Evolutionary conservation across 2,113 vertebrate species (phyloP).

Genomic region (Panthera uncia): DNA sequence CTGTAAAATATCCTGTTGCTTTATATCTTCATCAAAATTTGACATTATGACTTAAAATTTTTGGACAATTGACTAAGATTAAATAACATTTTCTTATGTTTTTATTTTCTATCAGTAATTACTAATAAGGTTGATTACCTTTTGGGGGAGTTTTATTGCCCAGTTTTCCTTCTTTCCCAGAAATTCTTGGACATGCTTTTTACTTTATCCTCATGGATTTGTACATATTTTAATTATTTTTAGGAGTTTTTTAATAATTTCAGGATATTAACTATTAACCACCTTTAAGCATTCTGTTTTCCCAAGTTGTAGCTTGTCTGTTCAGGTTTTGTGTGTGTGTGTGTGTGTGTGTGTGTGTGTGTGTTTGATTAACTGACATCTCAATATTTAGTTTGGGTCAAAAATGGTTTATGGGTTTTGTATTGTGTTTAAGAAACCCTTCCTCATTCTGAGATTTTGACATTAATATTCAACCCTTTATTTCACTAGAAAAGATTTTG

Average conservation of each 20-base stretch:
- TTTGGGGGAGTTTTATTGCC: not conserved
- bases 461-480: not conserved
- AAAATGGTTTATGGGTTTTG: not conserved
- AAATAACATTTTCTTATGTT: not conserved
- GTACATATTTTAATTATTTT: not conserved
- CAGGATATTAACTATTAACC: not conserved
- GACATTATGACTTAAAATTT: not conserved
- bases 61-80: not conserved
- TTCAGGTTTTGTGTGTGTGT: no score
- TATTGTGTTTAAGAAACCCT: not conserved
- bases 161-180: not conserved
- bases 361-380: not conserved
- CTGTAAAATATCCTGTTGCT: not conserved
- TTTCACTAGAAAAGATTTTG: not conserved
- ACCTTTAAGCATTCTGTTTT: not conserved
- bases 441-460: not conserved
- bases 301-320: not conserved
- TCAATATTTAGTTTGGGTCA: not conserved
- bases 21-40: not conserved
- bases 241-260: not conserved
- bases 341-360: no score
- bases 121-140: not conserved
- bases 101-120: not conserved
- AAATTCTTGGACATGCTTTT: not conserved
- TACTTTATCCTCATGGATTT: not conserved